phyloP scores from a whole-genome alignment of 2,113 vertebrate species.

The Chloroceryle aenea region DNA sequence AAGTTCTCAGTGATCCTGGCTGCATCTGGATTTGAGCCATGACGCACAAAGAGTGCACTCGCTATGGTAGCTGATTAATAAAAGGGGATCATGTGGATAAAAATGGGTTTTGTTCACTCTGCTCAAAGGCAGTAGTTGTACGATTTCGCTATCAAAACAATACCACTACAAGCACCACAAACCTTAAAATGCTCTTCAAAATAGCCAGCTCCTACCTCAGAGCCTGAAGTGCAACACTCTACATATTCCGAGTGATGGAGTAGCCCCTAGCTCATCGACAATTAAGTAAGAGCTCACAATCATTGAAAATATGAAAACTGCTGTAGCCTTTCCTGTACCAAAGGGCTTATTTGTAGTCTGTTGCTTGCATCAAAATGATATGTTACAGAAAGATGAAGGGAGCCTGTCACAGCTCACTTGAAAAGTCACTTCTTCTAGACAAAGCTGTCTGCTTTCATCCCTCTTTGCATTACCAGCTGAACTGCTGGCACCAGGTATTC shows the following conservation, averaged over 20 bases:
- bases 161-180: neutral
- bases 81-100: conserved; percentile 17
- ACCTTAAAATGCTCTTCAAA: neutral
- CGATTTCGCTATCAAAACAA: neutral
- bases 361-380: neutral
- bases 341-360: conserved; percentile 7
- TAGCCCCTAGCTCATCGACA: neutral
- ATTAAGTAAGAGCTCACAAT: neutral
- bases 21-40: conserved; percentile 34
- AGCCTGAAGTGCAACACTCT: neutral
- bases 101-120: neutral
- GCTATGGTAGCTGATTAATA: conserved; percentile 12
- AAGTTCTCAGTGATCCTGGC: neutral
- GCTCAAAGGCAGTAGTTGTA: neutral
- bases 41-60: neutral
- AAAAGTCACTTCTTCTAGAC: conserved; percentile 52
- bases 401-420: conserved; percentile 46
- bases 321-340: neutral
- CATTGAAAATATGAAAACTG: neutral
- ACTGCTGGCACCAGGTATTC: conserved; percentile 41
- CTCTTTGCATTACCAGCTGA: conserved; percentile 30
- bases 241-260: neutral
- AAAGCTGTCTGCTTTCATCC: conserved; percentile 30
- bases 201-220: neutral
- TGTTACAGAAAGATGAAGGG: conserved; percentile 41